These are phyloP conservation scores for Drosophila nebulosa DNA, from an alignment of 1,140 invertebrate species.

Conservation along the genomic window DNA sequence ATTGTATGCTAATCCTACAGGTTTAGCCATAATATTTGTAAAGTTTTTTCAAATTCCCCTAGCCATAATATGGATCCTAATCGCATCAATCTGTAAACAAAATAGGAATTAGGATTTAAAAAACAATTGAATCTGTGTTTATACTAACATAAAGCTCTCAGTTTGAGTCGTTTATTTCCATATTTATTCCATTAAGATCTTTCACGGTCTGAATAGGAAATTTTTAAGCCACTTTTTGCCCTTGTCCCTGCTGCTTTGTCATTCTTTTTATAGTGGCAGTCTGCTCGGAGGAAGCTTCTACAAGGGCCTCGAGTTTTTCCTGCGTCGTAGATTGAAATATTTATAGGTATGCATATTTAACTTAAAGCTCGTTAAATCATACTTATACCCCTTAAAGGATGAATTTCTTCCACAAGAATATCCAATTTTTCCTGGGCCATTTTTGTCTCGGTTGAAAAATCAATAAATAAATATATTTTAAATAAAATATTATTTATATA, in stretches of 20 bases:
- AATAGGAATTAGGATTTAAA: too few species aligned
- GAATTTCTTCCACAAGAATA: slow-evolving; percentile 10
- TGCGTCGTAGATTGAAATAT: not conserved
- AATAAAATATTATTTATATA: too few species aligned
- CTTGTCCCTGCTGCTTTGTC: slow-evolving; percentile 3
- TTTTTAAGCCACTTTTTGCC: slow-evolving; percentile 1
- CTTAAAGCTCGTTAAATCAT: too few species aligned
- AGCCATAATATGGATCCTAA: too few species aligned
- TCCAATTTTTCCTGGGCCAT: slow-evolving; percentile 5
- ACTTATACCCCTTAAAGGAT: not conserved
- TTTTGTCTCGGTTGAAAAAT: slow-evolving; percentile 4
- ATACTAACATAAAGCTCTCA: not conserved
- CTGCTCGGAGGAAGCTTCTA: slow-evolving; percentile 5
- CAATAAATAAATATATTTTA: not conserved
- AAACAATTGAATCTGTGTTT: not conserved
- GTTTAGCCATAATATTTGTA: too few species aligned
- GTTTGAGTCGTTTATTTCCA: not conserved
- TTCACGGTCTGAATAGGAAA: too few species aligned
- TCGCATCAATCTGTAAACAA: too few species aligned
- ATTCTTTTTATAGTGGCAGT: slow-evolving; percentile 6
- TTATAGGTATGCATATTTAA: too few species aligned
- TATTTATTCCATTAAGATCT: not conserved
- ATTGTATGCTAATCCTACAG: too few species aligned
- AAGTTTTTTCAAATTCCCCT: too few species aligned
- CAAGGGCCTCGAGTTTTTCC: slow-evolving; percentile 8